Percentiles rank a stretch among this genome's conserved stretches.
Conservation (phyloP, 2,113 vertebrate species). For the Sphaerodactylus townsendi region DNA sequence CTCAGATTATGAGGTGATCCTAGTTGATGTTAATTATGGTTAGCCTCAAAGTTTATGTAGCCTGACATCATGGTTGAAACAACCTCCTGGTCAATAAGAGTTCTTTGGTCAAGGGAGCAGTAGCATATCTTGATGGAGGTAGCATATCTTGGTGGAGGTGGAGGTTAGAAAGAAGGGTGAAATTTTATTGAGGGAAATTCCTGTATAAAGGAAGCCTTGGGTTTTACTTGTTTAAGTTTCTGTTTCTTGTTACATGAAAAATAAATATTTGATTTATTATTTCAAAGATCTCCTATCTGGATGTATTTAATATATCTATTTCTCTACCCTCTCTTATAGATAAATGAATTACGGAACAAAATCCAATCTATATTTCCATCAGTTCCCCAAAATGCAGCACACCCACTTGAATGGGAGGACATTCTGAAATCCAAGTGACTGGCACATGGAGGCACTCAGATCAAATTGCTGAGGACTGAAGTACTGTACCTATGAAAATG, state of each 20-base stretch:
- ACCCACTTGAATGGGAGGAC: constrained; percentile 79
- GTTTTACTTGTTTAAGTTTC: constrained; percentile 16
- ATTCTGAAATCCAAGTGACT: constrained; percentile 83
- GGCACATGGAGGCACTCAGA: not conserved
- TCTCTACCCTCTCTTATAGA: constrained; percentile 70
- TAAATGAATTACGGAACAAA: constrained; percentile 87
- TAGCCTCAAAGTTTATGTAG: not conserved
- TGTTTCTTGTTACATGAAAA: not conserved
- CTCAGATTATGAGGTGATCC: not conserved
- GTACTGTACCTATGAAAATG: not conserved
- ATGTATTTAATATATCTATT: constrained; percentile 29
- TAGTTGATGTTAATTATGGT: not conserved
- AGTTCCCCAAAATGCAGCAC: constrained; percentile 77
- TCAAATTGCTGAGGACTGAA: not conserved
- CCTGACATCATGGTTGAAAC: not conserved
- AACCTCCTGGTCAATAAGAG: not conserved
- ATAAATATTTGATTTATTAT: not conserved
- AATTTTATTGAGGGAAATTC: constrained; percentile 14
- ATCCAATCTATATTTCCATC: constrained; percentile 88
- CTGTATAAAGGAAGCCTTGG: not conserved
- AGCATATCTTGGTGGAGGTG: not conserved
- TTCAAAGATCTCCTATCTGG: not conserved
- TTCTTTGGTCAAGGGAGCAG: not conserved
- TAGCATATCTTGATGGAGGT: not conserved
- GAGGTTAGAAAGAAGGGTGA: not conserved